These are phyloP conservation scores for Scalopus aquaticus DNA, from an alignment of 2,113 vertebrate species.

Conservation along the genomic window DNA sequence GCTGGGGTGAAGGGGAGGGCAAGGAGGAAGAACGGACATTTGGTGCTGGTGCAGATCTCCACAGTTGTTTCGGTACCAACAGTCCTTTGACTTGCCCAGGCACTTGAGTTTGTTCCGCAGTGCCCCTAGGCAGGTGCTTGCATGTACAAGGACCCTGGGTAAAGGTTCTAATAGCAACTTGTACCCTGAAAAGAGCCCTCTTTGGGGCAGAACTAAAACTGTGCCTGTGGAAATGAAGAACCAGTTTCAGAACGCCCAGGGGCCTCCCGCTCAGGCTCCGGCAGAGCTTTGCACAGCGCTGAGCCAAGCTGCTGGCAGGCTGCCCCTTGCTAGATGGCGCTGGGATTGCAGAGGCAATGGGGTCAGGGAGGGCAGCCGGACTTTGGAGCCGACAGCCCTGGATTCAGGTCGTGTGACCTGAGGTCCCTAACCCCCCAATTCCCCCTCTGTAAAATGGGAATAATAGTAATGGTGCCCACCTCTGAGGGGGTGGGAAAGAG, in stretches of 20 bases:
- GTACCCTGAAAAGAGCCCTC: neutral
- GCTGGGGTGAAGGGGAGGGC: neutral
- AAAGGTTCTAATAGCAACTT: neutral
- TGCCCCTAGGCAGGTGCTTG: neutral
- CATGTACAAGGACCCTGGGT: neutral
- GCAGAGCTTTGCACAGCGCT: neutral
- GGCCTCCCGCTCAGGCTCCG: neutral
- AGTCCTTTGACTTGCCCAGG: neutral
- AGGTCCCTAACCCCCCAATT: neutral
- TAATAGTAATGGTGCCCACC: too few species aligned
- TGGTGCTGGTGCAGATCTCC: neutral
- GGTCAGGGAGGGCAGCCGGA: neutral
- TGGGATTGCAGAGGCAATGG: neutral
- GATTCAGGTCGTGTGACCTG: neutral
- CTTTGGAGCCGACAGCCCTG: neutral
- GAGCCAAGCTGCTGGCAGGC: neutral
- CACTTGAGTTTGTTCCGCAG: neutral
- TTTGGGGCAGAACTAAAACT: neutral
- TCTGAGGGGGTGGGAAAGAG: neutral
- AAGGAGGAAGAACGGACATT: fast-evolving
- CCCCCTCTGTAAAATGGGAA: neutral
- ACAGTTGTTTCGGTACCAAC: neutral
- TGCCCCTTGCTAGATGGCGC: neutral
- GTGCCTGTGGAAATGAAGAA: neutral
- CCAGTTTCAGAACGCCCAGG: neutral